phyloP scores from a whole-genome alignment of 1,140 invertebrate species.

The Trichonephila clavata region DNA sequence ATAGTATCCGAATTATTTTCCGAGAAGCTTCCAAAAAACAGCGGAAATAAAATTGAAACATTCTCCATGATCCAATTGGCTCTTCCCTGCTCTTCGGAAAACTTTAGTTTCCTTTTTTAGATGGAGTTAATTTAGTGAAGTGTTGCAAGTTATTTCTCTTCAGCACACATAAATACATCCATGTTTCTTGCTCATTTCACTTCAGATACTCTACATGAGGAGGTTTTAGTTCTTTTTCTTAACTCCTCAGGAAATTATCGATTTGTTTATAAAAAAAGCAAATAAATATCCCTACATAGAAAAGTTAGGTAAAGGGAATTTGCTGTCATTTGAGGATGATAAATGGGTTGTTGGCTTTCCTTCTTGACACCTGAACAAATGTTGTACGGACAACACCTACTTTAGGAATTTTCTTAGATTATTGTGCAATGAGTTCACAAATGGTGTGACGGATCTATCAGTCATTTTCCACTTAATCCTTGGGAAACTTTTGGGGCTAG shows the following conservation, averaged over 20 bases:
- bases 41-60: neutral
- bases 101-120: neutral
- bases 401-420: too few relatives aligned
- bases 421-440: too few relatives aligned
- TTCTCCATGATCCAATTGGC: neutral
- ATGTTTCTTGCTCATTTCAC: neutral
- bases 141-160: constrained; percentile 1
- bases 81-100: neutral
- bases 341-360: too few relatives aligned
- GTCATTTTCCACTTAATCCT: too few relatives aligned
- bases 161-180: neutral
- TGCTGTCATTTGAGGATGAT: neutral
- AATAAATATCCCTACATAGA: neutral
- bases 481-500: too few relatives aligned
- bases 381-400: too few relatives aligned
- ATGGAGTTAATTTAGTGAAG: neutral
- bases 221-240: neutral
- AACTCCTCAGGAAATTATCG: neutral
- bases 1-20: too few relatives aligned
- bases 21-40: too few relatives aligned
- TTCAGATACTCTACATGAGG: neutral
- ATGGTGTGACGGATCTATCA: too few relatives aligned
- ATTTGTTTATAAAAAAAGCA: neutral
- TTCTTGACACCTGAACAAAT: too few relatives aligned
- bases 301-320: neutral